Evolutionary conservation across 2,888 invertebrate genomes (phyloP).

Genomic region (Drosophila fulvimacula): DNA sequence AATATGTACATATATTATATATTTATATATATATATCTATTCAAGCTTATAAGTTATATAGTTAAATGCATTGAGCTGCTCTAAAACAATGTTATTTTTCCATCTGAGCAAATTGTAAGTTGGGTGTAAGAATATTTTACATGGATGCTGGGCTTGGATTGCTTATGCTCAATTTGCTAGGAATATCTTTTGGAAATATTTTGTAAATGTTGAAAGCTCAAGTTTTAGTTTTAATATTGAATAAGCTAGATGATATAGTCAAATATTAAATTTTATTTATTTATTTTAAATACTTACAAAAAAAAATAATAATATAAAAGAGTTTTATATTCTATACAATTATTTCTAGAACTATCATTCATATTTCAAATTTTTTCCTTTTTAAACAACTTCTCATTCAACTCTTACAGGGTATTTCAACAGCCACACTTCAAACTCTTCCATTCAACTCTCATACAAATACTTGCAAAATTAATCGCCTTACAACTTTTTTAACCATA

Average conservation of each 20-base stretch:
- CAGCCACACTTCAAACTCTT: neutral
- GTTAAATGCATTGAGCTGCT: conserved; percentile 10
- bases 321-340: too few species aligned
- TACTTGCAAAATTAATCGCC: conserved; percentile 1
- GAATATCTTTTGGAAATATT: neutral
- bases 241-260: neutral
- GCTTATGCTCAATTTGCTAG: neutral
- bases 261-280: too few species aligned
- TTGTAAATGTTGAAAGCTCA: neutral
- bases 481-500: conserved; percentile 3
- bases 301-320: too few species aligned
- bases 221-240: neutral
- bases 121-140: neutral
- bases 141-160: neutral
- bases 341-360: too few species aligned
- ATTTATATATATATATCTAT: neutral
- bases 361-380: too few species aligned
- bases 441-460: neutral
- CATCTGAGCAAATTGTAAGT: conserved; percentile 3
- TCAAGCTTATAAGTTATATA: neutral
- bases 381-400: neutral
- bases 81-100: conserved; percentile 7
- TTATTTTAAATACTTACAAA: too few species aligned
- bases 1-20: neutral
- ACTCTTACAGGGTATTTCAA: neutral